Evolutionary conservation across 1,140 invertebrate species (phyloP).

Genomic region (Ostrea edulis): DNA sequence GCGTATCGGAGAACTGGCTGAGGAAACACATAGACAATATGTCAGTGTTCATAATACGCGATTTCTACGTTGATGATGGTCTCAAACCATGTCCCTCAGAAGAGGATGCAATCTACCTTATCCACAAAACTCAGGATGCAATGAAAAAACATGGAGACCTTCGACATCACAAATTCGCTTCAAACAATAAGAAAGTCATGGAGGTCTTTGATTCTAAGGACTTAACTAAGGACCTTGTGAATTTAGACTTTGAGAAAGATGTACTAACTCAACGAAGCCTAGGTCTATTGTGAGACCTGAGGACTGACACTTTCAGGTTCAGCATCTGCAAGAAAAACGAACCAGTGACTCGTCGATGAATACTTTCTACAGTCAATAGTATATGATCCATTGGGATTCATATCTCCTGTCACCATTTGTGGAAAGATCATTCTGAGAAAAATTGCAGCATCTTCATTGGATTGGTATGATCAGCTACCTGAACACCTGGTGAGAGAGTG

Average conservation of each 20-base stretch:
- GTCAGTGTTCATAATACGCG: slow-evolving; percentile 37
- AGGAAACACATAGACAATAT: not conserved
- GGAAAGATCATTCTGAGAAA: slow-evolving; percentile 59
- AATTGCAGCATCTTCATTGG: slow-evolving; percentile 56
- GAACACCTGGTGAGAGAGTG: slow-evolving; percentile 26
- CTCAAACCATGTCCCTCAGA: slow-evolving; percentile 39
- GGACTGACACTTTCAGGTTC: slow-evolving; percentile 43
- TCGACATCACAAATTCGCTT: slow-evolving; percentile 54
- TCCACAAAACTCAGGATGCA: slow-evolving; percentile 29
- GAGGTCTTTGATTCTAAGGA: slow-evolving; percentile 42
- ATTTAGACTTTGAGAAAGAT: slow-evolving; percentile 47
- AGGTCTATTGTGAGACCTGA: slow-evolving; percentile 48
- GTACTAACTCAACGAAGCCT: slow-evolving; percentile 42
- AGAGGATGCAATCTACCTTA: not conserved
- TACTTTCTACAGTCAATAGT: slow-evolving; percentile 60
- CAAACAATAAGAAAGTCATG: slow-evolving; percentile 47
- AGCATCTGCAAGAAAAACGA: slow-evolving; percentile 31
- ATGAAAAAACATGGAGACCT: slow-evolving; percentile 39
- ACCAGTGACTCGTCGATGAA: slow-evolving; percentile 48
- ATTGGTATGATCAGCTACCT: slow-evolving; percentile 62
- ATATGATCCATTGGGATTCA: slow-evolving; percentile 65
- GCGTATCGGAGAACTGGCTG: slow-evolving; percentile 31
- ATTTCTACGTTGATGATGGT: slow-evolving; percentile 56
- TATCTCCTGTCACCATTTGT: slow-evolving; percentile 54
- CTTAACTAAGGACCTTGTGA: slow-evolving; percentile 9